Conservation (phyloP, 2,113 vertebrate genomes). For the Halichoerus grypus region DNA sequence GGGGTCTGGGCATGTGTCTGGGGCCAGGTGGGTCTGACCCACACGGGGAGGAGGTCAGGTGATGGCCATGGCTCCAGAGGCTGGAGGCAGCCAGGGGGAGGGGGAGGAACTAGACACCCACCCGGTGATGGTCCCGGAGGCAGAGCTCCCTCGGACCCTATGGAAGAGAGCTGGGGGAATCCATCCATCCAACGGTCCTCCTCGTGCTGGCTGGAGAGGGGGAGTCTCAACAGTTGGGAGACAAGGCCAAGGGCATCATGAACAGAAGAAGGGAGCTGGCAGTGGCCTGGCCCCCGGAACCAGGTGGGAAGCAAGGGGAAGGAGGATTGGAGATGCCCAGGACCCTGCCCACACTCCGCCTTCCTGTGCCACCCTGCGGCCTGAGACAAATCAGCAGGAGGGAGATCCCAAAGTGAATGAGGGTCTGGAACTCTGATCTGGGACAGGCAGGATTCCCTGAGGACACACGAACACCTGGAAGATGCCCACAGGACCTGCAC, state of each 20-base stretch:
- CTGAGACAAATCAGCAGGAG: accelerated
- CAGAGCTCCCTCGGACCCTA: background rate
- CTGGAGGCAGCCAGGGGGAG: background rate
- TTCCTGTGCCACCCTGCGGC: no score
- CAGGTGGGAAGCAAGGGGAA: background rate
- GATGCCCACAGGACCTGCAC: background rate
- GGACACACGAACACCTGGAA: background rate
- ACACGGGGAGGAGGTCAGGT: background rate
- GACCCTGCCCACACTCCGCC: background rate
- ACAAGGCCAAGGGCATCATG: accelerated
- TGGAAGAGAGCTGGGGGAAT: background rate
- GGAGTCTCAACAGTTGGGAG: background rate
- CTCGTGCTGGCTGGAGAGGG: background rate
- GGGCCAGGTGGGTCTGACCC: background rate
- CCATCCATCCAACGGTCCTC: no score
- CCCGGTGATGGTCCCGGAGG: accelerated
- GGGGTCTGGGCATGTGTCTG: background rate
- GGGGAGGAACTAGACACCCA: no score
- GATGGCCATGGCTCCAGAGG: background rate
- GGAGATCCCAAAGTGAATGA: background rate
- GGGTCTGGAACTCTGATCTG: background rate
- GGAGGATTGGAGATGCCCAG: background rate
- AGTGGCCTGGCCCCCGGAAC: background rate
- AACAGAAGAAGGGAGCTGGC: no score
- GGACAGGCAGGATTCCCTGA: background rate